These are phyloP conservation scores for Ficedula albicollis DNA, from an alignment of 2,797 vertebrate species.

Conservation along the genomic window DNA sequence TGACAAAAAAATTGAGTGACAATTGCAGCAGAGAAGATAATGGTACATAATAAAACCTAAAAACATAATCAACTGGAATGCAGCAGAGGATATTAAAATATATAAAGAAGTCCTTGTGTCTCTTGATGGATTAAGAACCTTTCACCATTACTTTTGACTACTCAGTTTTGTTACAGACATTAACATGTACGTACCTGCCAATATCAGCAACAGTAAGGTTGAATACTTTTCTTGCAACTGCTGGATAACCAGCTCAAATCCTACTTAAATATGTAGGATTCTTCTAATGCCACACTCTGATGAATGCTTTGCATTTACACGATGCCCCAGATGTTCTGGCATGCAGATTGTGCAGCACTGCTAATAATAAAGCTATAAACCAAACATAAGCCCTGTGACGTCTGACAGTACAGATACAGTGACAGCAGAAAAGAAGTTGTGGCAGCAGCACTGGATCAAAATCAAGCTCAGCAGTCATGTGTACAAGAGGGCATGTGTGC, in stretches of 20 bases:
- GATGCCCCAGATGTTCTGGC: conserved; percentile 66
- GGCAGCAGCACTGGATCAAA: neutral
- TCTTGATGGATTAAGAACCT: neutral
- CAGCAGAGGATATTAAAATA: neutral
- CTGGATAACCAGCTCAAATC: conserved; percentile 55
- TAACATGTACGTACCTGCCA: neutral
- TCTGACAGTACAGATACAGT: neutral
- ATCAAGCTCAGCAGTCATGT: neutral
- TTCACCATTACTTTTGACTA: conserved; percentile 34
- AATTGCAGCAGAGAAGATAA: neutral
- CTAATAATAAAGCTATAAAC: conserved; percentile 58
- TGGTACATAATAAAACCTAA: neutral
- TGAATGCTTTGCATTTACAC: neutral
- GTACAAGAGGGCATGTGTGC: neutral
- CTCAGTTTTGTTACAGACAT: neutral
- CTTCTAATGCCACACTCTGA: conserved; percentile 55
- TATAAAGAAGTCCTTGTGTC: neutral
- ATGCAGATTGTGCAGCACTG: neutral
- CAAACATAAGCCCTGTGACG: conserved; percentile 34
- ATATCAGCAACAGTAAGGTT: neutral
- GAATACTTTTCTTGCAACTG: conserved; percentile 20
- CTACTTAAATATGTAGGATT: conserved; percentile 61
- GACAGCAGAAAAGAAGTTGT: neutral
- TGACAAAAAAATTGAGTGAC: neutral
- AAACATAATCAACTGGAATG: neutral